Conservation (phyloP, 2,888 invertebrate genomes). For the Pheosia tremula region DNA sequence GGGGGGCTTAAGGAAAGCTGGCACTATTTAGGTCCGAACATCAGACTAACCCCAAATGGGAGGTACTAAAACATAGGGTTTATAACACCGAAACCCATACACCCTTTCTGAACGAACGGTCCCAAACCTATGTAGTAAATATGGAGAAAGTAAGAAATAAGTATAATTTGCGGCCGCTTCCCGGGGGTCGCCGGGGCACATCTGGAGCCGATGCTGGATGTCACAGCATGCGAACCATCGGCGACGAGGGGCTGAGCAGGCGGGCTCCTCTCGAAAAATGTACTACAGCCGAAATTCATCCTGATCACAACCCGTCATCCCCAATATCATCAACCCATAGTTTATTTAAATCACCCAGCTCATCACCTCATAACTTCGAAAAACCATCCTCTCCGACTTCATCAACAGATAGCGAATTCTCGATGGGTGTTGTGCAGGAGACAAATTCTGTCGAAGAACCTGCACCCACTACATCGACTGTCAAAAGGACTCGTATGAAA, state of each 20-base stretch:
- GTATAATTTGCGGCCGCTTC: no score
- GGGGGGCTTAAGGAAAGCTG: constrained; percentile 8
- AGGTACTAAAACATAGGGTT: no score
- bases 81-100: no score
- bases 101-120: no score
- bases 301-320: background rate
- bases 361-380: background rate
- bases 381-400: background rate
- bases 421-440: background rate
- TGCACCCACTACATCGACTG: background rate
- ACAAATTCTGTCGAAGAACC: background rate
- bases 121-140: no score
- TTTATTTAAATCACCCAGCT: background rate
- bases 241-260: constrained; percentile 1
- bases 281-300: constrained; percentile 5
- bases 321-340: background rate
- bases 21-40: constrained; percentile 11
- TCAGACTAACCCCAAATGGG: no score
- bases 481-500: no score
- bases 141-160: no score
- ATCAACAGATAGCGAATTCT: background rate
- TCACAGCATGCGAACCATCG: background rate
- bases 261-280: constrained; percentile 5
- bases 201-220: no score
- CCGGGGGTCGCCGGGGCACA: no score